Conservation (phyloP, 2,113 vertebrate species). For the Oreocharis arfaki region DNA sequence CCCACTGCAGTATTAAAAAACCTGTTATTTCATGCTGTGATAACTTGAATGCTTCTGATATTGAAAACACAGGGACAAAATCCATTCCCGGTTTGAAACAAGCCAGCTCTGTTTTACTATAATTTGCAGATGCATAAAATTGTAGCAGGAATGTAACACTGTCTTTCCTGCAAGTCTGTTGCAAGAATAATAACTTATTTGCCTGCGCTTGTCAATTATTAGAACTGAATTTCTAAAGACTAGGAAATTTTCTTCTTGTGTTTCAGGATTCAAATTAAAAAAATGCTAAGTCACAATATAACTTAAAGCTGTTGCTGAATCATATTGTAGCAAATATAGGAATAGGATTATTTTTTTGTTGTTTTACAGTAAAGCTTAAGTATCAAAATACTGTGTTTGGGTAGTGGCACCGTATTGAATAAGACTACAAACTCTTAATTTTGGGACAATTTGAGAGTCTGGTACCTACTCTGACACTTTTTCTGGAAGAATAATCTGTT, state of each 20-base stretch:
- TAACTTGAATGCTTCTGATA: conserved; percentile 59
- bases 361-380: not conserved
- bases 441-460: not conserved
- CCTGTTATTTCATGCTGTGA: conserved; percentile 60
- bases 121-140: conserved; percentile 41
- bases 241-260: not conserved
- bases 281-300: not conserved
- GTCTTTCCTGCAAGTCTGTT: not conserved
- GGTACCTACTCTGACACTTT: not conserved
- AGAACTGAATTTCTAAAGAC: not conserved
- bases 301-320: not conserved
- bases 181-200: not conserved
- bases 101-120: conserved; percentile 7
- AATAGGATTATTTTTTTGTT: not conserved
- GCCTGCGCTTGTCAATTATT: not conserved
- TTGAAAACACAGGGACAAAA: conserved; percentile 34
- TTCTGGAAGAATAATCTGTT: not conserved
- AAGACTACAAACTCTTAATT: not conserved
- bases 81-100: not conserved
- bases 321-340: not conserved
- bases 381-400: not conserved
- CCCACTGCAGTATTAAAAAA: conserved; percentile 39
- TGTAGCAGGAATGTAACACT: conserved; percentile 5
- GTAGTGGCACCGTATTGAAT: not conserved
- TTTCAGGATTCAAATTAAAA: not conserved